These are phyloP conservation scores for Drosophila persimilis DNA, from an alignment of 1,140 invertebrate genomes.

Conservation along the genomic window DNA sequence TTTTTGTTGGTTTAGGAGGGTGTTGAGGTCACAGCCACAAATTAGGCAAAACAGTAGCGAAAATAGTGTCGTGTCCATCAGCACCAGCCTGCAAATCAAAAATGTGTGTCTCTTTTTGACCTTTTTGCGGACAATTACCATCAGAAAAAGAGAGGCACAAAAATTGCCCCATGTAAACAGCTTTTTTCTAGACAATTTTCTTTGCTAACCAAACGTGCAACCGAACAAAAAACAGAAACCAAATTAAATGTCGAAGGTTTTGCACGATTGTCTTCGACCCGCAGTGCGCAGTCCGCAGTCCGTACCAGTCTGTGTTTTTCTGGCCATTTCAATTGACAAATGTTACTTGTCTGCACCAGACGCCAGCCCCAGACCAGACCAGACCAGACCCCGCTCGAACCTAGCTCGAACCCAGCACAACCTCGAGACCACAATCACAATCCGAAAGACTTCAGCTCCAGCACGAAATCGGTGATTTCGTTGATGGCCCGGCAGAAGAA, in stretches of 20 bases:
- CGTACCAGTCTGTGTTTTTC: slow-evolving; percentile 45
- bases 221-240: slow-evolving; percentile 49
- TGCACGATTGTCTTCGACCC: slow-evolving; percentile 70
- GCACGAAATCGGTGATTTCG: slow-evolving; percentile 48
- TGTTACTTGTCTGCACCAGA: slow-evolving; percentile 40
- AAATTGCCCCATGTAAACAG: slow-evolving; percentile 59
- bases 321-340: slow-evolving; percentile 75
- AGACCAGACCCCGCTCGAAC: slow-evolving; percentile 5
- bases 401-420: slow-evolving; percentile 41
- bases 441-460: slow-evolving; percentile 42
- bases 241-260: slow-evolving; percentile 82
- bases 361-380: not conserved
- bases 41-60: slow-evolving; percentile 34
- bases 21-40: slow-evolving; percentile 58
- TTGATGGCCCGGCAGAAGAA: slow-evolving; percentile 52
- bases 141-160: slow-evolving; percentile 45
- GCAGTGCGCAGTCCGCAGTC: not conserved
- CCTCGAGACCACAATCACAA: slow-evolving; percentile 44
- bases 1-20: slow-evolving; percentile 49
- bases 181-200: slow-evolving; percentile 59
- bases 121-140: slow-evolving; percentile 73
- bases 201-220: slow-evolving; percentile 69
- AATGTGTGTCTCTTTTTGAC: slow-evolving; percentile 54
- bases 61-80: slow-evolving; percentile 18
- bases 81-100: slow-evolving; percentile 42